A percentile compares a stretch with the other conserved stretches of the same genome.
Evolutionary conservation across 2,797 vertebrate species (phyloP).

Genomic region (Thaleichthys pacificus): DNA sequence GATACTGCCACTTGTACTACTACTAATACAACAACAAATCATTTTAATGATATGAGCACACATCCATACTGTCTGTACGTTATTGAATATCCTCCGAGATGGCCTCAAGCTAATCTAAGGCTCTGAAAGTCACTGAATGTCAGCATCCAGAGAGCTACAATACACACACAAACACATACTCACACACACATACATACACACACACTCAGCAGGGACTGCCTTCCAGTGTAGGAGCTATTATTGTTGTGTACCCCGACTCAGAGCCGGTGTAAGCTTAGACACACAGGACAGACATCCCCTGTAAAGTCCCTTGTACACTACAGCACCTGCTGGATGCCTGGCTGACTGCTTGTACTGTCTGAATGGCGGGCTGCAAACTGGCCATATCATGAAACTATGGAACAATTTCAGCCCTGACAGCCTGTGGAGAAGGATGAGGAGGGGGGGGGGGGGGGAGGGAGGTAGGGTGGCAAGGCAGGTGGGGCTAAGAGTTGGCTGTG

Average conservation of each 20-base stretch:
- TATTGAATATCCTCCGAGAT: too few relatives aligned
- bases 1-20: background rate
- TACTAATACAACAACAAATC: too few relatives aligned
- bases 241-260: conserved; percentile 10
- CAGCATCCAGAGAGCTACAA: too few relatives aligned
- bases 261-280: conserved; percentile 2
- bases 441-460: too few relatives aligned
- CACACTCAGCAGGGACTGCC: background rate
- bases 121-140: too few relatives aligned
- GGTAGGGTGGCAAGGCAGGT: too few relatives aligned
- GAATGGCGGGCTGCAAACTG: background rate
- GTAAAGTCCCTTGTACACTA: conserved; percentile 22
- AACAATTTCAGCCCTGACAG: conserved; percentile 47
- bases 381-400: conserved; percentile 33
- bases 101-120: too few relatives aligned
- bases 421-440: background rate
- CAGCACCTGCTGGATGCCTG: conserved; percentile 20
- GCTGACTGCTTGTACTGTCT: conserved; percentile 24
- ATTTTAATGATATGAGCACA: too few relatives aligned
- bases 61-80: too few relatives aligned
- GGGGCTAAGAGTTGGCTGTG: too few relatives aligned
- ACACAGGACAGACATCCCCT: conserved; percentile 21
- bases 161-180: conserved; percentile 1
- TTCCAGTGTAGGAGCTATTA: conserved; percentile 10
- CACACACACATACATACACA: background rate